Evolutionary conservation across 2,113 vertebrate species (phyloP).

Genomic region (Vombatus ursinus): DNA sequence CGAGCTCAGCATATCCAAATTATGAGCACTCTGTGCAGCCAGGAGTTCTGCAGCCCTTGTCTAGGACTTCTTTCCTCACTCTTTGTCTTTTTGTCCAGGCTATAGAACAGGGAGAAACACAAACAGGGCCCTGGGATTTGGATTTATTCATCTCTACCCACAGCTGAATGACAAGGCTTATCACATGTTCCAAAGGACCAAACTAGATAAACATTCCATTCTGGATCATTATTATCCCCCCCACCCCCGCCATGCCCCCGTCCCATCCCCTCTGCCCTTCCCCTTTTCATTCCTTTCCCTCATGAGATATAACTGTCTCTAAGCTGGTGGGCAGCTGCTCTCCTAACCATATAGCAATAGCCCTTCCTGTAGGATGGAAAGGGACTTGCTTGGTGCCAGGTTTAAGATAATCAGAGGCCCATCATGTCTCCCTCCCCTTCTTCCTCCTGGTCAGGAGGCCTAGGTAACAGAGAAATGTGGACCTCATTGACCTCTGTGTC

Average conservation of each 20-base stretch:
- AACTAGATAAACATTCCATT: constrained; percentile 46
- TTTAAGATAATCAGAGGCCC: constrained; percentile 70
- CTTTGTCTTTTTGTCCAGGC: constrained; percentile 7
- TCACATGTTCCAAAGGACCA: constrained; percentile 63
- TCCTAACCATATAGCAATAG: fast-evolving
- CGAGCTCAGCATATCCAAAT: constrained; percentile 22
- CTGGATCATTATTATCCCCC: background rate
- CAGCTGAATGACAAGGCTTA: constrained; percentile 63
- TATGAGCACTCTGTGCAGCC: constrained; percentile 33
- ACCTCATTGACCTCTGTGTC: constrained; percentile 84
- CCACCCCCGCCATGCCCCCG: background rate
- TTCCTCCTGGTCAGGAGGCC: constrained; percentile 62
- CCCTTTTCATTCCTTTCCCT: background rate
- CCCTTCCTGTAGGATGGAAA: background rate
- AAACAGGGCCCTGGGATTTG: constrained; percentile 58
- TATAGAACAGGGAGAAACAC: constrained; percentile 59
- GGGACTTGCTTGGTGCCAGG: constrained; percentile 28
- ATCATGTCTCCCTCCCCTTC: constrained; percentile 61
- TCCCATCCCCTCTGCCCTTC: background rate
- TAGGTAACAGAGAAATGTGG: constrained; percentile 80
- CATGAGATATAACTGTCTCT: constrained; percentile 50
- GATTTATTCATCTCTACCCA: constrained; percentile 73
- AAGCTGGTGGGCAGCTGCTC: constrained; percentile 46
- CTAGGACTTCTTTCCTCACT: constrained; percentile 9
- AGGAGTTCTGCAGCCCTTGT: background rate